Conservation (phyloP, 2,113 vertebrate genomes). For the Myotis lucifugus region DNA sequence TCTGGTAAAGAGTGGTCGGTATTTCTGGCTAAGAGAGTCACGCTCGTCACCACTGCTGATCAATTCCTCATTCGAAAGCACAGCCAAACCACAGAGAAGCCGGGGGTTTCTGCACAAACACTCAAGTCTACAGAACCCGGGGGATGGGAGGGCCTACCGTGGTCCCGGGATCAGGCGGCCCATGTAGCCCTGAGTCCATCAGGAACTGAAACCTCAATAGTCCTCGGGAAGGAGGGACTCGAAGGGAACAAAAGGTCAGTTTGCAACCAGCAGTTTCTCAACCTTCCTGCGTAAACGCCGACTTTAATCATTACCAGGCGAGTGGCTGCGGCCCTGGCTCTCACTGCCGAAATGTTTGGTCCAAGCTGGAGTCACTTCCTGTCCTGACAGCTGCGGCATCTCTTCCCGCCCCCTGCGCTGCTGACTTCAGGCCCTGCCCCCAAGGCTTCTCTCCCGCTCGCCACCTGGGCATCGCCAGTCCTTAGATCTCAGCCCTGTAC, state of each 20-base stretch:
- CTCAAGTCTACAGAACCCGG: not conserved
- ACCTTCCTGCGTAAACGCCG: slow-evolving; percentile 53
- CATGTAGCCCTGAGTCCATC: too few species aligned
- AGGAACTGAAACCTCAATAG: not conserved
- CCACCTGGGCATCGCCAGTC: not conserved
- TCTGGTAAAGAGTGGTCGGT: not conserved
- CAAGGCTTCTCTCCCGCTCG: not conserved
- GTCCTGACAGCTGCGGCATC: slow-evolving; percentile 42
- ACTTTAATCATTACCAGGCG: slow-evolving; percentile 40
- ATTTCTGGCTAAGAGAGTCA: not conserved
- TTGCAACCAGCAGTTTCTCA: slow-evolving; percentile 59
- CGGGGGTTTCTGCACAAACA: not conserved
- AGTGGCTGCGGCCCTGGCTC: slow-evolving; percentile 15
- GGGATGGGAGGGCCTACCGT: too few species aligned
- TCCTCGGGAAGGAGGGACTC: not conserved
- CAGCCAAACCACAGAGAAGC: slow-evolving; percentile 42
- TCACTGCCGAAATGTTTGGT: slow-evolving; percentile 61
- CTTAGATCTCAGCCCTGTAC: too few species aligned
- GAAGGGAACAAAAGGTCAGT: slow-evolving; percentile 30
- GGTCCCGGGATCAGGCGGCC: too few species aligned
- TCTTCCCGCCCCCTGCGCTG: not conserved
- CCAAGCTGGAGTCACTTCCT: slow-evolving; percentile 76
- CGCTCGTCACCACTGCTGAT: not conserved
- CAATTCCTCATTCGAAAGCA: slow-evolving; percentile 29
- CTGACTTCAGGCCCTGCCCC: not conserved